Base-by-base conservation (phyloP, 2,888 invertebrate genomes). In the Clitarchus hookeri region DNA sequence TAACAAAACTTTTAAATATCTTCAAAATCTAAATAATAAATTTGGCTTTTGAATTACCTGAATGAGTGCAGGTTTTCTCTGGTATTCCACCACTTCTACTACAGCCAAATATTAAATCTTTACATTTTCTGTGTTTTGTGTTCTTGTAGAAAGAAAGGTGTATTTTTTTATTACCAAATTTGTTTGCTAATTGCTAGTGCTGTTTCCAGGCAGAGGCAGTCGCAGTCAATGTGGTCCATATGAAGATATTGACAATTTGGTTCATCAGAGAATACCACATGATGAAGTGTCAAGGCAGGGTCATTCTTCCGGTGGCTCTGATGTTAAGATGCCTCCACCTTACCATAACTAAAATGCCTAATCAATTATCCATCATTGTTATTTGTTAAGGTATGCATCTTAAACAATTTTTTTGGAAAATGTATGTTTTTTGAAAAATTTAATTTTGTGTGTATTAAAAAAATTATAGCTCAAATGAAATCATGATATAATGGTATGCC, bases 181-280 rank as follows among this genome's bases (percentile, higher is more conserved):
- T 44, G 44, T 65, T n/a, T n/a, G 25, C 79, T 48, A 48, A 48
- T 48, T 48, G 0, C 16, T 65, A 9, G 8, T 65, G n/a, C 11
- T 26, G n/a, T 19, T 86, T 84, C 4, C 84, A 87, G 87, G 85
- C 54, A 19, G 65, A 65, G 86, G 48, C 6, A 44, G 83, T n/a
- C 77, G 83, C 13, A 82, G 85, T n/a, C 86, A 86, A 44, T 82
- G 86, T 23, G 78, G 79, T 26, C 86, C 87, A 36, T 87, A 87
- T 79, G 86, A 87, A 80, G 86, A 87, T 80, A 87, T 87, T 27
- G 86, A 85, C 44, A 85, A 44, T 78, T 26, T 65, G 25, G 79
- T 84, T 44, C 86, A 86, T n/a, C 87, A 87, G 65, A 84, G 85
- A 36, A 84, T 86, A 23, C 87, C 87, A 8, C 85, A 79, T 27